Evolutionary conservation across 2,888 invertebrate species (phyloP), one percentile per base, ranked within the genome.

Genomic region (Tachystola acroxantha): DNA sequence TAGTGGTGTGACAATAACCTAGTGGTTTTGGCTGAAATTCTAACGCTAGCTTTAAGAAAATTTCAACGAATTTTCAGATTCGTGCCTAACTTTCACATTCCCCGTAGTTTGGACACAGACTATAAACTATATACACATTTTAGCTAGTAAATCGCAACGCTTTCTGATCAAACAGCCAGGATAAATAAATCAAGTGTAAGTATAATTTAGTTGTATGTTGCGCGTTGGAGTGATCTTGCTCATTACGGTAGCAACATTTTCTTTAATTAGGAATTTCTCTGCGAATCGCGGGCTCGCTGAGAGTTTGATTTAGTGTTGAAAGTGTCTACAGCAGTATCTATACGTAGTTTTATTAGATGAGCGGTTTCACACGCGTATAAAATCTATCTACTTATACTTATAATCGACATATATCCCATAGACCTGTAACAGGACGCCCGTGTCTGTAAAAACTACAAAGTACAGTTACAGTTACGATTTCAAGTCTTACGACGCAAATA

Each of bases 81-180:
- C 24, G 32, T 24, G 30, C 30, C 2, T 10, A 1, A 25, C 10
- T 34, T 10, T 16, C 34, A 26, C 34, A 34, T 34, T 26, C 34
- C n/a, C 16, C 14, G 10, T 7, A 7, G 10, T 20, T 26, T 14
- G 20, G 20, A 10, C n/a, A 10, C n/a, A 25, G 26, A 9, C 16
- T 26, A 26, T 34, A 34, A 34, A 34, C 19, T 22, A 22, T 16
- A 26, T 26, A n/a, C n/a, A n/a, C n/a, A n/a, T 16, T 34, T 14
- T 14, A 29, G 29, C 7, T 34, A 25, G 40, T 48, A 44, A 48
- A 46, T 44, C 42, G 64, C 55, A 67, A 74, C 74, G 74, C 74
- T 74, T 73, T 74, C 74, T 74, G 68, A 57, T 44, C 64, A 59
- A 50, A 50, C 53, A 49, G 54, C 53, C 53, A 53, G 58, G 61